A percentile compares a stretch with the other conserved stretches of the same genome.
Evolutionary conservation across 2,113 vertebrate genomes (phyloP).

Genomic region (Malaclemys terrapin): DNA sequence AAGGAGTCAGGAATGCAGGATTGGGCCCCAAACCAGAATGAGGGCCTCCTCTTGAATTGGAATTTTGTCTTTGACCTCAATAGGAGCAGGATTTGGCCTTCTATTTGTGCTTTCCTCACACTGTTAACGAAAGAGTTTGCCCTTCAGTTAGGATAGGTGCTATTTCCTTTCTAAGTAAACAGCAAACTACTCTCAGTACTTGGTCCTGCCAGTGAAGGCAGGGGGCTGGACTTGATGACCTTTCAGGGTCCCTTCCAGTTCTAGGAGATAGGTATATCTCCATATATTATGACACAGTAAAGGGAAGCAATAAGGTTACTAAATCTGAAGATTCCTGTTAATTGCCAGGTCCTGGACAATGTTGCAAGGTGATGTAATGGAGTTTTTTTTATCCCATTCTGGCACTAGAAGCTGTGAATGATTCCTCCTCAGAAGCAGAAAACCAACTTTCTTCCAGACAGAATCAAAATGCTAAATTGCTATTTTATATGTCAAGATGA

Average conservation of each 20-base stretch:
- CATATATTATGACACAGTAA: neutral
- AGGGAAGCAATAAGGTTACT: neutral
- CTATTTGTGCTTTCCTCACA: neutral
- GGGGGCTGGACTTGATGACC: too few relatives aligned
- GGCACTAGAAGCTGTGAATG: neutral
- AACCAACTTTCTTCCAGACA: neutral
- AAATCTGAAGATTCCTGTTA: neutral
- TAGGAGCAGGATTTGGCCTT: neutral
- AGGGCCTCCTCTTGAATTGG: neutral
- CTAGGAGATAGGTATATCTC: too few relatives aligned
- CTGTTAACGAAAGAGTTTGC: neutral
- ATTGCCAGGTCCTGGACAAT: neutral
- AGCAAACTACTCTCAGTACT: neutral
- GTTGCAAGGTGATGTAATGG: neutral
- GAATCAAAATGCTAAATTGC: neutral
- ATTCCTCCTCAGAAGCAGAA: neutral
- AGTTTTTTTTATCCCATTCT: neutral
- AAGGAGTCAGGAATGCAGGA: neutral
- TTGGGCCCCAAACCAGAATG: neutral
- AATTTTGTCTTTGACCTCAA: neutral
- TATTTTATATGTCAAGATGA: neutral
- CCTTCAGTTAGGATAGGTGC: neutral
- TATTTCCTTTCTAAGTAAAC: neutral
- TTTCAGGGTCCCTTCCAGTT: too few relatives aligned
- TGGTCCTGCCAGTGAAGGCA: too few relatives aligned